Conservation (phyloP, 1,140 invertebrate species). For the Zaprionus inermis region DNA sequence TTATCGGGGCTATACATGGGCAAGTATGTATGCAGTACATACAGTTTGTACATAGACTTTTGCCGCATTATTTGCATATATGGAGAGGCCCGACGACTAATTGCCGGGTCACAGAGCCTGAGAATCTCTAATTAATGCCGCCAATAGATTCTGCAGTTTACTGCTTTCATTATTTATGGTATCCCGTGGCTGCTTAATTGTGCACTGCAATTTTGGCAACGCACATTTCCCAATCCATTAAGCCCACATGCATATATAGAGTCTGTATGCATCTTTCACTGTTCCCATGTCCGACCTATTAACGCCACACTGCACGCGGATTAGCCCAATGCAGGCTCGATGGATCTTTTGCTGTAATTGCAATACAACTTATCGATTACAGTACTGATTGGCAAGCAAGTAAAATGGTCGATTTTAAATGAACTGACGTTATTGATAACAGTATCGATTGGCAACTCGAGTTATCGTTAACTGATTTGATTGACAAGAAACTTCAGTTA, state of each 20-base stretch:
- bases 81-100: conserved; percentile 21
- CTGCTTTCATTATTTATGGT: conserved; percentile 67
- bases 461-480: too few relatives aligned
- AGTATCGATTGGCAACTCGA: too few relatives aligned
- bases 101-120: conserved; percentile 21
- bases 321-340: background rate
- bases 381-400: background rate
- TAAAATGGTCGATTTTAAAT: too few relatives aligned
- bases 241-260: conserved; percentile 7
- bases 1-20: background rate
- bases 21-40: background rate
- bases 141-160: conserved; percentile 40
- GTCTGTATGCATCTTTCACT: background rate
- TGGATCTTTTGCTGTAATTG: background rate
- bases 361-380: background rate
- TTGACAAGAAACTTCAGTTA: too few relatives aligned
- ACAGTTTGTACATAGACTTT: background rate
- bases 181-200: conserved; percentile 63
- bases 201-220: conserved; percentile 61
- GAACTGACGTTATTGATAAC: too few relatives aligned
- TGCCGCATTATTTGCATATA: background rate
- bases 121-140: conserved; percentile 37
- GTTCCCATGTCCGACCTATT: background rate
- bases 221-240: conserved; percentile 69
- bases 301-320: background rate